These are phyloP conservation scores for Pseudomyrmex concolor DNA, from an alignment of 1,140 invertebrate genomes.

Conservation along the genomic window DNA sequence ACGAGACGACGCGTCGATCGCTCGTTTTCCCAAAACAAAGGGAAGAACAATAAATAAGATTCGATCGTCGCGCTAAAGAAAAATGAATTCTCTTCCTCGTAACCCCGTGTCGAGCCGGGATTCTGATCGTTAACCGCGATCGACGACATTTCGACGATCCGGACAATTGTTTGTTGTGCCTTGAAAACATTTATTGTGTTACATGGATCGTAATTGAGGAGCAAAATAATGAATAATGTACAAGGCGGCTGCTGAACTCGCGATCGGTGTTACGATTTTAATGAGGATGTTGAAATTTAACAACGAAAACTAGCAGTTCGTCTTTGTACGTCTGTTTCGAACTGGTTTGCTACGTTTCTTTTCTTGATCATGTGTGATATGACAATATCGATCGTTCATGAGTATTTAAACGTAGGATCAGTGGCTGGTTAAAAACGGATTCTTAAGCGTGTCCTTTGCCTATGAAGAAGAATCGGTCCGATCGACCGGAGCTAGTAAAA, in stretches of 20 bases:
- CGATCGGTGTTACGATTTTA: slow-evolving; percentile 47
- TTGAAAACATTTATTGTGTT: slow-evolving; percentile 56
- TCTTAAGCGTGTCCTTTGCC: slow-evolving; percentile 55
- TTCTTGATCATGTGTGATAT: neutral
- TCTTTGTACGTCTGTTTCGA: neutral
- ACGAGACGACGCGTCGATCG: neutral
- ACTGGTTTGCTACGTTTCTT: neutral
- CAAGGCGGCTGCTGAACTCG: slow-evolving; percentile 45
- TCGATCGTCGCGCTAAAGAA: slow-evolving; percentile 16
- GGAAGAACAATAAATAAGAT: slow-evolving; percentile 13
- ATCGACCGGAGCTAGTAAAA: slow-evolving; percentile 51
- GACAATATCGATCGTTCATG: slow-evolving; percentile 49
- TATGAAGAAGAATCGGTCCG: slow-evolving; percentile 54
- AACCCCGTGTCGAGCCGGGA: neutral
- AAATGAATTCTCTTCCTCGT: neutral
- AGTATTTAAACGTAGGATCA: slow-evolving; percentile 56
- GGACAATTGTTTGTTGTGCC: slow-evolving; percentile 41
- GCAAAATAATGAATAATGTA: slow-evolving; percentile 62
- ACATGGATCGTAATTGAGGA: slow-evolving; percentile 45
- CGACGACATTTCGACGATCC: slow-evolving; percentile 34
- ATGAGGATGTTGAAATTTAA: neutral
- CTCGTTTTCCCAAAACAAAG: neutral
- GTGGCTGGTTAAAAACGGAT: slow-evolving; percentile 54
- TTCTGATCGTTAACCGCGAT: slow-evolving; percentile 8
- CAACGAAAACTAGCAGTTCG: slow-evolving; percentile 16